Conservation (phyloP, 1,140 invertebrate species). For the Hirudo medicinalis region DNA sequence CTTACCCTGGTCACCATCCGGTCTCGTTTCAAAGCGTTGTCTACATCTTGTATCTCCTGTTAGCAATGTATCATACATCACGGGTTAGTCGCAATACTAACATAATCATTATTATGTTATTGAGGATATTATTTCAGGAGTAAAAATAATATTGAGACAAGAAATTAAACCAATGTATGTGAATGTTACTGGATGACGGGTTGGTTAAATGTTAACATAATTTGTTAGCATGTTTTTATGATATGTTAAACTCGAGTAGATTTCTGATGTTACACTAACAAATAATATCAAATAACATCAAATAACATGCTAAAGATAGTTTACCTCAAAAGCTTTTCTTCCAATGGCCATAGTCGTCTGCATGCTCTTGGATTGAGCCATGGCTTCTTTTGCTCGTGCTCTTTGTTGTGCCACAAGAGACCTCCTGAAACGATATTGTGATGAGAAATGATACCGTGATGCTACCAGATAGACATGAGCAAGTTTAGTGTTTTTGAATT, state of each 20-base stretch:
- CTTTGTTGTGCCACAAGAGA: constrained; percentile 23
- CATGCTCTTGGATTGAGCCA: constrained; percentile 23
- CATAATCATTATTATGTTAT: too few relatives aligned
- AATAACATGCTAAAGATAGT: not conserved
- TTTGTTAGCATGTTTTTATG: too few relatives aligned
- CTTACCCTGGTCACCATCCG: constrained; percentile 18
- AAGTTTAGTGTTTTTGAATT: not conserved
- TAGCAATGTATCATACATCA: not conserved
- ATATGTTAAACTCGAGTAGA: too few relatives aligned
- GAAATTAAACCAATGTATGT: too few relatives aligned
- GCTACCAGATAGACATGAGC: too few relatives aligned
- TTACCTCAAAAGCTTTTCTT: constrained; percentile 33
- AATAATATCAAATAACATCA: too few relatives aligned
- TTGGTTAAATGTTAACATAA: too few relatives aligned
- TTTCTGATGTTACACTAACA: too few relatives aligned
- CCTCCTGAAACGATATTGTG: constrained; percentile 12
- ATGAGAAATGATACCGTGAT: too few relatives aligned
- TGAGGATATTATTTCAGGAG: too few relatives aligned
- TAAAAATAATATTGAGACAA: too few relatives aligned
- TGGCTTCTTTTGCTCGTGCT: constrained; percentile 21
- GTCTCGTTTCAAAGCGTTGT: constrained; percentile 20
- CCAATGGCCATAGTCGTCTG: constrained; percentile 34
- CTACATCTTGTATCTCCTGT: constrained; percentile 22
- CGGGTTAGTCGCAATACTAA: not conserved
- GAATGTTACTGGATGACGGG: too few relatives aligned